Evolutionary conservation across 2,888 invertebrate species (phyloP).

Genomic region (Clanis bilineata): DNA sequence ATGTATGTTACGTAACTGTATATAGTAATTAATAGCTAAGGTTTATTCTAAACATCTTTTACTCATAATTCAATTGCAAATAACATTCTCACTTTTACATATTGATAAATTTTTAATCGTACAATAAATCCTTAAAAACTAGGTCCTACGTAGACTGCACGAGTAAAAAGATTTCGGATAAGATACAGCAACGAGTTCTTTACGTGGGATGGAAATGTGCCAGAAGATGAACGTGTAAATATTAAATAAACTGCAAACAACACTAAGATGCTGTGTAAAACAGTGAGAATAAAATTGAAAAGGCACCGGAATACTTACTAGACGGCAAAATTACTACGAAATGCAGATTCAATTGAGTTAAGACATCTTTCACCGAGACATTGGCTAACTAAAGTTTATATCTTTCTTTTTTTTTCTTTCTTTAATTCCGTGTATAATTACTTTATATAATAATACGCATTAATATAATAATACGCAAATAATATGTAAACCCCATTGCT

Average conservation of each 20-base stretch:
- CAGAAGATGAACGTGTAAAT: slow-evolving; percentile 9
- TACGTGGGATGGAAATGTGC: slow-evolving; percentile 9
- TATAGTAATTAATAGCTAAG: too few relatives aligned
- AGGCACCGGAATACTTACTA: background rate
- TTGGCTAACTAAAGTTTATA: too few relatives aligned
- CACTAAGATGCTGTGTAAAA: background rate
- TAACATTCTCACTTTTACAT: too few relatives aligned
- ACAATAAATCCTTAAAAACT: background rate
- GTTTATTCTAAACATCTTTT: too few relatives aligned
- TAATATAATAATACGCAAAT: too few relatives aligned
- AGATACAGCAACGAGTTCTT: background rate
- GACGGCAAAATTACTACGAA: too few relatives aligned
- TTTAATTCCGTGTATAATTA: too few relatives aligned
- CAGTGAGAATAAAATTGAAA: slow-evolving; percentile 5
- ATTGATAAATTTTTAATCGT: background rate
- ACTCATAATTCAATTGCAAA: too few relatives aligned
- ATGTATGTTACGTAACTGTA: too few relatives aligned
- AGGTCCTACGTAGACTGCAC: background rate
- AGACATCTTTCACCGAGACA: background rate
- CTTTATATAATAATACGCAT: too few relatives aligned
- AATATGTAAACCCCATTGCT: too few relatives aligned
- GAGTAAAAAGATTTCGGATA: slow-evolving; percentile 6
- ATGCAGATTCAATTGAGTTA: background rate
- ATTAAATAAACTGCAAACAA: background rate
- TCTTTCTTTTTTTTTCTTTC: too few relatives aligned